These are phyloP conservation scores for Myanophis thanlyinensis DNA, from an alignment of 2,113 vertebrate species.

Conservation along the genomic window DNA sequence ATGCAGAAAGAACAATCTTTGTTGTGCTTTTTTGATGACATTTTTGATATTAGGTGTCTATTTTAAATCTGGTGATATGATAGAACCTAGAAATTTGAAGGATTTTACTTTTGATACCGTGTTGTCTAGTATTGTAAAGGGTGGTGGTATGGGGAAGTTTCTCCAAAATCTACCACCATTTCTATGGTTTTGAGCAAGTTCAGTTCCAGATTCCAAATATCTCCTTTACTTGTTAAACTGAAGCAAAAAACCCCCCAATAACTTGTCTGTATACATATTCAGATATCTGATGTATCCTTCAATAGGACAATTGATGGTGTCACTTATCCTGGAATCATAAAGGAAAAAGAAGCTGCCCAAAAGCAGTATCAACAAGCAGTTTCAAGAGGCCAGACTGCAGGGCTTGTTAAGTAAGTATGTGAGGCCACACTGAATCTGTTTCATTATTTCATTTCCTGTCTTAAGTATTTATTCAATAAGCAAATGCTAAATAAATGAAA, in stretches of 20 bases:
- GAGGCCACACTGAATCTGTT: neutral
- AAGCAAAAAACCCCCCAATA: no score
- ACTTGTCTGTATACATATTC: neutral
- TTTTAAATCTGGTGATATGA: no score
- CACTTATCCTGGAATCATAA: constrained; percentile 83
- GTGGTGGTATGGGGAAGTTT: no score
- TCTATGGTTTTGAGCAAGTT: no score
- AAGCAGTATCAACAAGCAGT: constrained; percentile 86
- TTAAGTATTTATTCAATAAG: neutral
- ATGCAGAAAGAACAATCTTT: no score
- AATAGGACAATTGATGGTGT: constrained; percentile 82
- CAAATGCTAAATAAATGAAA: neutral
- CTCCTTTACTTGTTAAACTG: neutral
- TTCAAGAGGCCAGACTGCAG: constrained; percentile 85
- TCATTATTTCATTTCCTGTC: neutral
- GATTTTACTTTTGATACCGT: no score
- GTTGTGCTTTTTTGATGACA: no score
- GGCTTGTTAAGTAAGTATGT: neutral
- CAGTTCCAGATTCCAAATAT: no score
- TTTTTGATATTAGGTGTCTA: no score
- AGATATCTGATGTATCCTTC: constrained; percentile 21
- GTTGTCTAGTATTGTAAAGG: no score
- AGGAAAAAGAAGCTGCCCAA: constrained; percentile 85
- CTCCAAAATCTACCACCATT: no score
- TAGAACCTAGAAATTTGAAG: no score